Evolutionary conservation across 2,113 vertebrate genomes (phyloP).

Genomic region (Antigone vipio): DNA sequence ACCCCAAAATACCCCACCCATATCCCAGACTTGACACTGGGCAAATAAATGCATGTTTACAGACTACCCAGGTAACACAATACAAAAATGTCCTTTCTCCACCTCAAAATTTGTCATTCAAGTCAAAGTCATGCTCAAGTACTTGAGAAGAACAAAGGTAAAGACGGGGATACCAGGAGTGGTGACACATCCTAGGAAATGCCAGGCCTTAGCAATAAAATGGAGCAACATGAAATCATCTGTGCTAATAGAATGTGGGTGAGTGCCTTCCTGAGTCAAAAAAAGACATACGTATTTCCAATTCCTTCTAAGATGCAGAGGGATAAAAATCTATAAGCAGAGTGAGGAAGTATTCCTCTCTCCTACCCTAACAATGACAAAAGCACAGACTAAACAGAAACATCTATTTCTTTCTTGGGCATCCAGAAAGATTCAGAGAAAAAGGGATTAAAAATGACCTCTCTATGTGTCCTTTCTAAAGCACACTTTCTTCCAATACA

Average conservation of each 20-base stretch:
- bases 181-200: constrained; percentile 26
- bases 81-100: not conserved
- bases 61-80: not conserved
- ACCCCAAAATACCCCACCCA: not conserved
- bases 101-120: not conserved
- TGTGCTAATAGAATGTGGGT: not conserved
- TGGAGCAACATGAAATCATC: constrained; percentile 16
- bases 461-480: not conserved
- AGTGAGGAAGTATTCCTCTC: not conserved
- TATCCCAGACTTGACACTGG: not conserved
- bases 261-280: constrained; percentile 24
- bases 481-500: not conserved
- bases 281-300: not conserved
- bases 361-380: not conserved
- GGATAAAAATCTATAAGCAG: not conserved
- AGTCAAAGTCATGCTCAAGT: not conserved
- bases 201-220: constrained; percentile 36
- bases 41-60: not conserved
- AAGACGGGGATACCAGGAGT: not conserved
- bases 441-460: not conserved
- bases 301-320: not conserved
- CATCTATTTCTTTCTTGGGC: not conserved
- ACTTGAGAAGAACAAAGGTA: not conserved
- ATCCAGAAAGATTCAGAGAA: not conserved
- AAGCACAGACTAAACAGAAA: not conserved